Percentiles rank a stretch among this genome's conserved stretches.
These are phyloP conservation scores for Drosophila pseudoananassae DNA, from an alignment of 1,140 invertebrate genomes.

Conservation along the genomic window DNA sequence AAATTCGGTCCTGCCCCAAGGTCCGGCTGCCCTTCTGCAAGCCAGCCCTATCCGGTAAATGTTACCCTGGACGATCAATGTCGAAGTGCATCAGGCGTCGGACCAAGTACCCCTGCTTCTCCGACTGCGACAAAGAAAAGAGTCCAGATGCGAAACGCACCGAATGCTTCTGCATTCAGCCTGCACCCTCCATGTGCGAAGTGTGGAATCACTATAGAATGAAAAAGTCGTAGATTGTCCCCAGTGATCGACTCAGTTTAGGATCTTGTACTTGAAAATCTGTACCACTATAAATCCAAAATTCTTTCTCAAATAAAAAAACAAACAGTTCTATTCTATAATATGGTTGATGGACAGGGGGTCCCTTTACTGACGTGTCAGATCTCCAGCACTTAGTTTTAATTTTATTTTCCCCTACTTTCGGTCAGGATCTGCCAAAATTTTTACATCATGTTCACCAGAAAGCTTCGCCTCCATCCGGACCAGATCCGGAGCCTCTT, in stretches of 20 bases:
- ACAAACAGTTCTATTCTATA: no score
- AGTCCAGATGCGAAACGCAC: slow-evolving; percentile 26
- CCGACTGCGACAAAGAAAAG: slow-evolving; percentile 54
- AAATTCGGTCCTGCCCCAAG: slow-evolving; percentile 18
- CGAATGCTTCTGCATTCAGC: slow-evolving; percentile 54
- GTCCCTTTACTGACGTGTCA: slow-evolving; percentile 2
- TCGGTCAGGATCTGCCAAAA: background rate
- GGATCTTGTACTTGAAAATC: background rate
- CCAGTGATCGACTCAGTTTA: background rate
- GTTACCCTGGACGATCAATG: background rate
- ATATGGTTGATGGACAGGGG: background rate
- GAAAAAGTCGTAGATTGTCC: slow-evolving; percentile 45
- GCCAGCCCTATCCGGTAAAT: background rate
- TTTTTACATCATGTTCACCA: slow-evolving; percentile 8
- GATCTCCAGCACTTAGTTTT: background rate
- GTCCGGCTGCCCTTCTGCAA: slow-evolving; percentile 26
- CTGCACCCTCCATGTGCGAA: slow-evolving; percentile 56
- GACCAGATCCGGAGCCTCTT: background rate
- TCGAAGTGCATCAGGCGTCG: slow-evolving; percentile 28
- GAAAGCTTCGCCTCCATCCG: background rate
- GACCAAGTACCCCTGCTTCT: slow-evolving; percentile 65
- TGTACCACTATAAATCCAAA: background rate
- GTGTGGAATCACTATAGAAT: slow-evolving; percentile 61
- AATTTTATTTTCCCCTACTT: background rate
- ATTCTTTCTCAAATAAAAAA: background rate